phyloP scores from a whole-genome alignment of 2,113 vertebrate species.

The Campylomormyrus tamandua region DNA sequence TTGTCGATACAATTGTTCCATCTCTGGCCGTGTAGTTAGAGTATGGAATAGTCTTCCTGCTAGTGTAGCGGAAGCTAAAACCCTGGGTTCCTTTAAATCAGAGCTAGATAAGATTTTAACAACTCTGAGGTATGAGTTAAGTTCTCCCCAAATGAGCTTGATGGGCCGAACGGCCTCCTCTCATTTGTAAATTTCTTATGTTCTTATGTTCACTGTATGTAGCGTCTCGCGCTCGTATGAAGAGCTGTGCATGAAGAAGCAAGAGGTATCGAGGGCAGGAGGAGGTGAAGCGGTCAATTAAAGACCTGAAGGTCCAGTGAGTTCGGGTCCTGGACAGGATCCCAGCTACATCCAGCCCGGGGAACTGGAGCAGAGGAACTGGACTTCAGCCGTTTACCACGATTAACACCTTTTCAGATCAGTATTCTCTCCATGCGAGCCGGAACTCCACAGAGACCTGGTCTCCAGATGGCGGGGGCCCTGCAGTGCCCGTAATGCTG shows the following conservation, averaged over 20 bases:
- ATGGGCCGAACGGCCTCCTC: too few species aligned
- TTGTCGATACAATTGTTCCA: neutral
- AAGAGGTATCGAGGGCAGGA: conserved; percentile 13
- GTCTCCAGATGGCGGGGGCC: neutral
- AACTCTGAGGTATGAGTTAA: too few species aligned
- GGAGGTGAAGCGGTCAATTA: neutral
- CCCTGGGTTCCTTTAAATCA: too few species aligned
- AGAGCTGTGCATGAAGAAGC: conserved; percentile 21
- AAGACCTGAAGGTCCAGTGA: neutral
- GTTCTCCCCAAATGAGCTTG: too few species aligned
- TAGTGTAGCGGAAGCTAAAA: too few species aligned
- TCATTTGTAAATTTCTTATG: too few species aligned
- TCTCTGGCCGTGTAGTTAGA: neutral
- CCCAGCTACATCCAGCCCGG: neutral
- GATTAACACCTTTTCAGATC: neutral
- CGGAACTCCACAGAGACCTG: neutral
- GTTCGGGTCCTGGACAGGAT: neutral
- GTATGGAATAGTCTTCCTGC: too few species aligned
- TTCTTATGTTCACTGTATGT: neutral
- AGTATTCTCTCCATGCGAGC: neutral
- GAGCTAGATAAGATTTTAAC: too few species aligned
- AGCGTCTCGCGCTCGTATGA: neutral
- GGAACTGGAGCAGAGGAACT: neutral
- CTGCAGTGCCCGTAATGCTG: neutral
- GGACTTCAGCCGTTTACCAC: neutral